These are phyloP conservation scores for Drosophila mayaguana DNA, from an alignment of 2,888 invertebrate genomes.

Conservation along the genomic window DNA sequence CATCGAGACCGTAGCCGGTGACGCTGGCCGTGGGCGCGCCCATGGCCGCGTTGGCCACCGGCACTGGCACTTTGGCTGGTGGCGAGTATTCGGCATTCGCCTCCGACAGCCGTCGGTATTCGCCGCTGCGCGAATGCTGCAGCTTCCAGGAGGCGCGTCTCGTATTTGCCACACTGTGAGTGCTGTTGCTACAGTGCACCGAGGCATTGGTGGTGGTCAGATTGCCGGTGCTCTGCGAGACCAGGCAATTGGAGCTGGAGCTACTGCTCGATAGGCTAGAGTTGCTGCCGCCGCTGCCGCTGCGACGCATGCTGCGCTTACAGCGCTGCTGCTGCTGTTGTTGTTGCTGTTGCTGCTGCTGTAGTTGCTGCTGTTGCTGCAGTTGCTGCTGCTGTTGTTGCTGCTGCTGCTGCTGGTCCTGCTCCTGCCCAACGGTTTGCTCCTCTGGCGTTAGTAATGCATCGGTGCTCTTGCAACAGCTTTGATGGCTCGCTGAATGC, in stretches of 20 bases:
- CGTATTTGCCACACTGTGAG: constrained; percentile 64
- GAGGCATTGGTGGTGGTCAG: constrained; percentile 66
- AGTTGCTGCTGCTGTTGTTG: constrained; percentile 15
- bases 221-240: constrained; percentile 69
- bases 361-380: constrained; percentile 27
- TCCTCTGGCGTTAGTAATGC: constrained; percentile 69
- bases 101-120: constrained; percentile 81
- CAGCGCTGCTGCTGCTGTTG: constrained; percentile 27
- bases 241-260: constrained; percentile 67
- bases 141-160: constrained; percentile 82
- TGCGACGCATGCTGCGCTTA: constrained; percentile 53
- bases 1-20: constrained; percentile 44
- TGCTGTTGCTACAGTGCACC: constrained; percentile 66
- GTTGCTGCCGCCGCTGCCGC: constrained; percentile 63
- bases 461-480: constrained; percentile 83
- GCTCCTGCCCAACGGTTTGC: constrained; percentile 25
- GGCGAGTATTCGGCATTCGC: constrained; percentile 70
- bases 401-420: constrained; percentile 21
- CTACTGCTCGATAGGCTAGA: constrained; percentile 78
- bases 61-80: constrained; percentile 55
- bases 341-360: constrained; percentile 19
- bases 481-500: constrained; percentile 78
- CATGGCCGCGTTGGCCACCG: constrained; percentile 32
- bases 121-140: constrained; percentile 73
- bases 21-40: constrained; percentile 18